A percentile compares a stretch with the other conserved stretches of the same genome.
Evolutionary conservation across 2,797 vertebrate genomes (phyloP).

Genomic region (Enteromius fasciolatus): DNA sequence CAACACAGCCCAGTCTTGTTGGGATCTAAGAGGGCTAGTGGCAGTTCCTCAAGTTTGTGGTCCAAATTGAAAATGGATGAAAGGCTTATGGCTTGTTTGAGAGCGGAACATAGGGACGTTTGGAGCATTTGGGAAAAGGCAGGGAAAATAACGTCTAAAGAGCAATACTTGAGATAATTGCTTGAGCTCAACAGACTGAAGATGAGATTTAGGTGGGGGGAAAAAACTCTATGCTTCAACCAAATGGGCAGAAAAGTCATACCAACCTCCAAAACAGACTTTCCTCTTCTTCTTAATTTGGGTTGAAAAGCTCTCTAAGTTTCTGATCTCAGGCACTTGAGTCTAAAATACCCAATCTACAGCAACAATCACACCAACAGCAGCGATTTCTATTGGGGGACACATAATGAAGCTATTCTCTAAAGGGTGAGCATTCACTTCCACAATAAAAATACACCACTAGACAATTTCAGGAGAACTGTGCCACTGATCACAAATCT

Average conservation of each 20-base stretch:
- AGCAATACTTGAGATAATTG: slow-evolving; percentile 59
- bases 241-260: slow-evolving; percentile 36
- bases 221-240: slow-evolving; percentile 29
- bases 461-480: slow-evolving; percentile 61
- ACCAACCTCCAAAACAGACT: slow-evolving; percentile 10
- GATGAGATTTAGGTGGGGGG: slow-evolving; percentile 49
- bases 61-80: slow-evolving; percentile 62
- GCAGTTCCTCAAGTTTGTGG: slow-evolving; percentile 33
- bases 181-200: slow-evolving; percentile 56
- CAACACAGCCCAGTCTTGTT: background rate
- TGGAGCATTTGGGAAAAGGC: slow-evolving; percentile 33
- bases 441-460: slow-evolving; percentile 59
- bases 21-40: background rate
- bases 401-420: slow-evolving; percentile 70
- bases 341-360: slow-evolving; percentile 69
- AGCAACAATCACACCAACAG: slow-evolving; percentile 75
- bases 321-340: slow-evolving; percentile 25
- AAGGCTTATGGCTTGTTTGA: slow-evolving; percentile 59
- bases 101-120: slow-evolving; percentile 27
- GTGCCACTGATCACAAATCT: slow-evolving; percentile 70
- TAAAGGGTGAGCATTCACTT: slow-evolving; percentile 63
- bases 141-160: slow-evolving; percentile 57
- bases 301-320: slow-evolving; percentile 42
- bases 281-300: slow-evolving; percentile 59
- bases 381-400: slow-evolving; percentile 70